These are phyloP conservation scores for Hippoglossus stenolepis DNA, from an alignment of 2,113 vertebrate species.

Conservation along the genomic window DNA sequence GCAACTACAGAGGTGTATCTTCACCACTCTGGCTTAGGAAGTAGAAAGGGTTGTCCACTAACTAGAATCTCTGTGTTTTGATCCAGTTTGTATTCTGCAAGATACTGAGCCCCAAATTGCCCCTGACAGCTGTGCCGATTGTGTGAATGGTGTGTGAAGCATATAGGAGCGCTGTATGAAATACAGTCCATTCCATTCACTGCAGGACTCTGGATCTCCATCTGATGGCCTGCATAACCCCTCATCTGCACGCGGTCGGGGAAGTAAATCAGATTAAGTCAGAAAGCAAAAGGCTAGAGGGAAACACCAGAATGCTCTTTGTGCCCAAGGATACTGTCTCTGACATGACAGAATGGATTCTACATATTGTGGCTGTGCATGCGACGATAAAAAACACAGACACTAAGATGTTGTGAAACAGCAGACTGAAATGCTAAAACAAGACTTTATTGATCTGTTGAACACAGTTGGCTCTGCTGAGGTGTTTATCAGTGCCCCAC, in stretches of 20 bases:
- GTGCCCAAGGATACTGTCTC: background rate
- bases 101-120: too few species aligned
- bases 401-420: background rate
- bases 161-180: too few species aligned
- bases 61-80: background rate
- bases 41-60: background rate
- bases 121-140: too few species aligned
- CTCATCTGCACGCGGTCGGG: background rate
- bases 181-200: too few species aligned
- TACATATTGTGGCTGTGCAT: background rate
- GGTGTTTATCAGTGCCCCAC: background rate
- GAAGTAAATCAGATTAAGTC: background rate
- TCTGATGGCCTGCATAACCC: background rate
- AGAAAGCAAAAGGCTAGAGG: background rate
- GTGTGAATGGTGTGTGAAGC: too few species aligned
- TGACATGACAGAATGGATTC: background rate
- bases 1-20: background rate
- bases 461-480: background rate
- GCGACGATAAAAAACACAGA: background rate
- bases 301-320: background rate
- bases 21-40: background rate
- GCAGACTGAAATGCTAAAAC: background rate
- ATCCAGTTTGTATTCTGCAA: too few species aligned
- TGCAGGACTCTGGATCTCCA: background rate
- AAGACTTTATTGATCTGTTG: slow-evolving; percentile 3